Evolutionary conservation across 2,797 vertebrate genomes (phyloP), one percentile per base, ranked within the genome.

Genomic region (Linurgus olivaceus): DNA sequence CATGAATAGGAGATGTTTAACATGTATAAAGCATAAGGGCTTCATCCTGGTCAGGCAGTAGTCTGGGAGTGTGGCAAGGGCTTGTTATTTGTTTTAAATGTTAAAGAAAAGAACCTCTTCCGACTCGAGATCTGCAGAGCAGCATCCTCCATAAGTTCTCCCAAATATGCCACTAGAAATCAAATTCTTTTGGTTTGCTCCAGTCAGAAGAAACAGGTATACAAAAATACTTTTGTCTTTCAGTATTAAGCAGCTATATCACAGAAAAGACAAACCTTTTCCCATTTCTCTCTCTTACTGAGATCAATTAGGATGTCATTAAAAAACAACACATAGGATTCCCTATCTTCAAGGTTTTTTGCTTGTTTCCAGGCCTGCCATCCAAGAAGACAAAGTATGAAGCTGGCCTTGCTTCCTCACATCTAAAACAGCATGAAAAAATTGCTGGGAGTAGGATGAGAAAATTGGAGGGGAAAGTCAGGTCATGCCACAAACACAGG

Each of bases 1-100:
- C 96, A 47, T 95, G 93, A 97, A 98, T 95, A 92, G 93, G 87
- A 88, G 85, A 90, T 93, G 75, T 87, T 98, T 98, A 97, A 95
- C 92, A 97, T 96, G 96, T 88, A 89, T 80, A 89, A 55, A n/a
- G 19, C 83, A 94, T 90, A 81, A 37, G 86, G 68, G 40, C 47
- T 96, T 55, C 68, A 88, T 96, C 86, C 89, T 93, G 86, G 82
- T 67, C 4, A 91, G 92, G 94, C 83, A 13, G 82, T 74, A 93
- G 90, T 76, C 94, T 94, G 88, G 79, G 95, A 84, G 81, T 9
- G 76, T 96, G 95, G 52, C 57, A 0, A 96, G 94, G 80, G 55
- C 76, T 96, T 96, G 66, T 96, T 97, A 82, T 92, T 97, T 96
- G 94, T 95, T 96, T 97, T 92, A 92, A 91, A 90, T 44, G 55